Evolutionary conservation across 23 tunicate species (phyloP), one percentile per base, ranked within the genome.

Genomic region (Halocynthia aurantium): DNA sequence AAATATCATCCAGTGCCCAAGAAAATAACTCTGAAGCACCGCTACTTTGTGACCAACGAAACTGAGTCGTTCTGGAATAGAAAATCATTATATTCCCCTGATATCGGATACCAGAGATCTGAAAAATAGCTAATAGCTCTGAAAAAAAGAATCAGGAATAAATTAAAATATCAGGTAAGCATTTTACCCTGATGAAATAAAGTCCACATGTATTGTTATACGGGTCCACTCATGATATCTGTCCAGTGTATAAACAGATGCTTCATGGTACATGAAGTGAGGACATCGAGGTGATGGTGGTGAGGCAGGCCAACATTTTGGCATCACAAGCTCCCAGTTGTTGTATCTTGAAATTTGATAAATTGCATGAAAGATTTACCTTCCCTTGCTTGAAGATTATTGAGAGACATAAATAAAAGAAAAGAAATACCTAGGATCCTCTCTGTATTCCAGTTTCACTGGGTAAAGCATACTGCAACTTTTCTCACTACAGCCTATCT

Each of bases 1-100:
- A 91, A 20, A 91, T 55, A n/a, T 85, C 84, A 80, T 85, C 97
- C 21, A 91, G 71, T 0, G 97, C 90, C 97, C 97, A 90, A 8
- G 95, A 80, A 11, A 57, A 40, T 31, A 51, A 44, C 50, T 52
- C 68, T 7, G 87, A 62, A 8, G 91, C 81, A 12, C 19, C 76
- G 49, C 82, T 84, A 17, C 65, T 72, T 75, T 91, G 97, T 11
- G 8, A 53, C 97, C 97, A 91, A 10, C 97, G 91, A 68, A 91
- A 85, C 68, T 91, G 97, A 0, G 87, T 77, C 6, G 79, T 85
- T 8, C 97, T 91, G 83, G 10, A 82, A 60, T 15, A 68, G 19
- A 67, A 80, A 11, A 68, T n/a, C n/a, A 15, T 1, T 15, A 15
- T 60, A 17, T 60, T 31, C 44, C 44, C 44, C 44, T 31, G 44